These are phyloP conservation scores for Yponomeuta malinellus DNA, from an alignment of 2,888 invertebrate genomes.

Conservation along the genomic window DNA sequence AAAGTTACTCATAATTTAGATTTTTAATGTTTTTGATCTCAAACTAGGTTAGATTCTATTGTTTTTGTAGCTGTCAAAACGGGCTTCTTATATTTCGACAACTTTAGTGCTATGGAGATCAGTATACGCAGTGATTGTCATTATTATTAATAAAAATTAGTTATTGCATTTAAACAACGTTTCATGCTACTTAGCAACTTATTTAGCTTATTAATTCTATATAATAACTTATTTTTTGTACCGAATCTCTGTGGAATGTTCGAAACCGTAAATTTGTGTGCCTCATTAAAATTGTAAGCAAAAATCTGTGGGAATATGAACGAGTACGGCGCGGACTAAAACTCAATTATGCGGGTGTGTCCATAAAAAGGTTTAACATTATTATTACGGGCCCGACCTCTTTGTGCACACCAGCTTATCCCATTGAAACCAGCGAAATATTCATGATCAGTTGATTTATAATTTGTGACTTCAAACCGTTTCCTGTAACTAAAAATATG, in stretches of 20 bases:
- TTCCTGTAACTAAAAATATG: not conserved
- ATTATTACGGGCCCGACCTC: conserved; percentile 18
- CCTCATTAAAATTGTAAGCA: conserved; percentile 21
- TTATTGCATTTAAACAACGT: too few relatives aligned
- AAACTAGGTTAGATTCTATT: too few relatives aligned
- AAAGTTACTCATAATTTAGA: too few relatives aligned
- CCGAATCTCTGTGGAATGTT: not conserved
- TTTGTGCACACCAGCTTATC: not conserved
- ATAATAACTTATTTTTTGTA: not conserved
- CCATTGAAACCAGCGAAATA: not conserved
- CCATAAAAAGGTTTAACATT: conserved; percentile 45
- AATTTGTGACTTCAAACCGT: not conserved
- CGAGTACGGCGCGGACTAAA: conserved; percentile 22
- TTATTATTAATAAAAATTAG: too few relatives aligned
- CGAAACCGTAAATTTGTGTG: conserved; percentile 4
- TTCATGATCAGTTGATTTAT: conserved; percentile 3
- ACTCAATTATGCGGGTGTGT: conserved; percentile 30
- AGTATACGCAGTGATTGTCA: too few relatives aligned
- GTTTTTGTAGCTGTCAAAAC: too few relatives aligned
- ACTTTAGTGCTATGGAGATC: too few relatives aligned
- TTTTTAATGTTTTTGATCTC: too few relatives aligned
- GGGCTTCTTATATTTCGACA: too few relatives aligned
- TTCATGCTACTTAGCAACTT: too few relatives aligned
- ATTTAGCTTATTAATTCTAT: too few relatives aligned
- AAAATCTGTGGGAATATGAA: conserved; percentile 21